phyloP scores from a whole-genome alignment of 2,888 invertebrate genomes.

The Brenthis hecate region DNA sequence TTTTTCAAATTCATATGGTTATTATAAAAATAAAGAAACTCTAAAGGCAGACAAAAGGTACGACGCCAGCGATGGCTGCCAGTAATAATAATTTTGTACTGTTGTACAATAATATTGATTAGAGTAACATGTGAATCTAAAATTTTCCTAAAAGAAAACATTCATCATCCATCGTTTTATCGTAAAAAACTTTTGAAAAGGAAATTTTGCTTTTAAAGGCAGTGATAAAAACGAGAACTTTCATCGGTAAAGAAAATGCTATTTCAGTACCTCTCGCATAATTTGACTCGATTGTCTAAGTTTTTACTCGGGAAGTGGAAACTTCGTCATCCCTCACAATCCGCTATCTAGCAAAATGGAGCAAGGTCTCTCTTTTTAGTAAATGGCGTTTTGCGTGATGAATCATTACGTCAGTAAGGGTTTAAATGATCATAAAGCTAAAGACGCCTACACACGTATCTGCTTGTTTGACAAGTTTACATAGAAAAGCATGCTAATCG shows the following conservation, averaged over 20 bases:
- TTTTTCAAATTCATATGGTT: no score
- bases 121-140: no score
- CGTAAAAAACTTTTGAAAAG: not conserved
- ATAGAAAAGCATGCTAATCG: no score
- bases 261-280: constrained; percentile 22
- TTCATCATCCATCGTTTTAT: constrained; percentile 4
- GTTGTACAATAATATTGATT: no score
- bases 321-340: constrained; percentile 24
- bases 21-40: no score
- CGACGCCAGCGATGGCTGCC: no score
- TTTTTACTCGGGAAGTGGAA: constrained; percentile 28
- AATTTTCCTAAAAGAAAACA: not conserved
- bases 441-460: no score
- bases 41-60: no score
- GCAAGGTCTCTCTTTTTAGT: constrained; percentile 14
- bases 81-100: no score
- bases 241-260: constrained; percentile 13
- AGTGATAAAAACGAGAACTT: constrained; percentile 10
- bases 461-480: no score
- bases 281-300: constrained; percentile 34
- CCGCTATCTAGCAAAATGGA: constrained; percentile 22
- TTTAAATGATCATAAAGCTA: no score
- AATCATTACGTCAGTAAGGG: not conserved
- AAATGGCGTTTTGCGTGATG: not conserved
- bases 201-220: not conserved